phyloP scores from a whole-genome alignment of 2,888 invertebrate genomes.

The Cotesia congregata region DNA sequence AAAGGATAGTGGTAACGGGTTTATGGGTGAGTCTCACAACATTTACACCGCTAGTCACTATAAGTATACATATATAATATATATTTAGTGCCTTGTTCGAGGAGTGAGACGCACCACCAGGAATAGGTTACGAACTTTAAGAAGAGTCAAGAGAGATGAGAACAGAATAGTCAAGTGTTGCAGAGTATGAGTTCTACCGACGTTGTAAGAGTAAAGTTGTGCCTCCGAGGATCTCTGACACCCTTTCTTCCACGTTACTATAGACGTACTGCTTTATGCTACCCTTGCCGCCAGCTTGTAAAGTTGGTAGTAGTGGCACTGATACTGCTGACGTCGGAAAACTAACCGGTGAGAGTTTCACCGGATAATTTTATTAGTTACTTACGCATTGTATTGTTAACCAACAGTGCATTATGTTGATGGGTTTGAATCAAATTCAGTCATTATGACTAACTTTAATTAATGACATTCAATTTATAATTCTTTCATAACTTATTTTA shows the following conservation, averaged over 20 bases:
- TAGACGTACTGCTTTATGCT: background rate
- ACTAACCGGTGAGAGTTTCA: conserved; percentile 54
- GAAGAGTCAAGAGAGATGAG: background rate
- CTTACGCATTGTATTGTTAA: conserved; percentile 57
- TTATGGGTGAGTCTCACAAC: conserved; percentile 1
- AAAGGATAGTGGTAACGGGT: background rate
- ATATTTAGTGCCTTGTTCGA: too few relatives aligned
- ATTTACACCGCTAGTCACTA: background rate
- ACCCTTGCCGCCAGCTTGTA: conserved; percentile 2
- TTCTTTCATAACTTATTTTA: background rate
- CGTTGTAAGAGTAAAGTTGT: background rate
- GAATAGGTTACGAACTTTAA: background rate
- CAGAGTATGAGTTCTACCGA: conserved; percentile 17
- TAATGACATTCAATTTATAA: background rate
- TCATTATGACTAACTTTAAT: conserved; percentile 15
- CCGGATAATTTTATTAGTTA: conserved; percentile 58
- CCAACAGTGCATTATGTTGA: conserved; percentile 58
- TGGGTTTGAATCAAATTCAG: conserved; percentile 45
- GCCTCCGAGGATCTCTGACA: background rate
- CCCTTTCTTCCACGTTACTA: background rate
- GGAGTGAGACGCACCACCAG: background rate
- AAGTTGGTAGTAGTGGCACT: conserved; percentile 23
- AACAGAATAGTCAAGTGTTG: background rate
- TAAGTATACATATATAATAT: background rate
- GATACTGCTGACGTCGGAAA: conserved; percentile 38